Base-by-base conservation (phyloP, 2,113 vertebrate species). In the Scopus umbretta region DNA sequence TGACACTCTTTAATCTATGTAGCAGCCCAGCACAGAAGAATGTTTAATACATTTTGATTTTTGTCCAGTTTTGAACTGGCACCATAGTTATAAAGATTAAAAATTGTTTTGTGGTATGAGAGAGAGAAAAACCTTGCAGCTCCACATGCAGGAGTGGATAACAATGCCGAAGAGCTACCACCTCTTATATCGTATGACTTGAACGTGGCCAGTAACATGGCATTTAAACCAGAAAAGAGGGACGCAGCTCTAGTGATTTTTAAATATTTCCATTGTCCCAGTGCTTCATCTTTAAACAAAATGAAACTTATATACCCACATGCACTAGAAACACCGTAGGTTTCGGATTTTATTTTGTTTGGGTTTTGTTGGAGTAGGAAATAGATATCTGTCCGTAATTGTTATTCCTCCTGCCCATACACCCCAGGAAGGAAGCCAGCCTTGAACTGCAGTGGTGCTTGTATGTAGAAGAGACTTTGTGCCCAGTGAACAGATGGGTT, bases 21-120 rank as follows among this genome's bases (percentile, higher is more conserved):
- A 34, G 56, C 62, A 83, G 63, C 27, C 38, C 52, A 55, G 58
- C 20, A 3, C 40, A 36, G 53, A 27, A 20, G 52, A 67, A 56
- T 6, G 16, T 14, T 22, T 40, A 25, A 36, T 50, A 40, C 13
- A 6, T 50, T 91, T 80, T 53, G 72, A 6, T 52, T 49, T 81
- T 76, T 22, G 32, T 43, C 52, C 13, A 11, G 5, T 49, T 85
- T 84, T 61, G 53, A 83, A 6, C 63, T 66, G 61, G 16, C 0
- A 5, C 27, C 0, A 0, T 12, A 6, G 10, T 74, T 23, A 49
- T 32, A 34, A 87, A n/a, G 65, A 30, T 26, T 25, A 13, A 23
- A 68, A 55, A 25, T 21, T 36, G 6, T 58, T 78, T 53, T 67
- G 15, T 32, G 30, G 5, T 59, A 11, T 18, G 47, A 75, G 79